These are phyloP conservation scores for Aegithalos caudatus DNA, from an alignment of 2,113 vertebrate species.

Conservation along the genomic window DNA sequence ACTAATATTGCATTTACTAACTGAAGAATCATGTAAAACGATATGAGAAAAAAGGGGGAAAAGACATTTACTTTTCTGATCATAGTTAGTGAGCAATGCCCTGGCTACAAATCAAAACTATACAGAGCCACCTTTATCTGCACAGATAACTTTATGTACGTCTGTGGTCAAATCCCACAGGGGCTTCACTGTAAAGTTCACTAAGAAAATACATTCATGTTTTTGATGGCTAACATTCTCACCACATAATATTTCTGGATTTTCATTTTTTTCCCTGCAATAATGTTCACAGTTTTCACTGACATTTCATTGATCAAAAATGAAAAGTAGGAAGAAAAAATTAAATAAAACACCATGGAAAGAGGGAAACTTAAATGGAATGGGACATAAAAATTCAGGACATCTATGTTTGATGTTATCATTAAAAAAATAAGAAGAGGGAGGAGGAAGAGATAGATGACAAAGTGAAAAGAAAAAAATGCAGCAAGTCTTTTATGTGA, in stretches of 20 bases:
- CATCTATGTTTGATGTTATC: slow-evolving; percentile 37
- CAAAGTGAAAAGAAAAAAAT: slow-evolving; percentile 64
- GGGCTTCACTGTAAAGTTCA: slow-evolving; percentile 31
- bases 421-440: slow-evolving; percentile 25
- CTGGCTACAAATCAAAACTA: slow-evolving; percentile 9
- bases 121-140: slow-evolving; percentile 13
- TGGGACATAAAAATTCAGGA: slow-evolving; percentile 55
- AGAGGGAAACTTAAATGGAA: not conserved
- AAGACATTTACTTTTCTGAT: not conserved
- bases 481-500: slow-evolving; percentile 75
- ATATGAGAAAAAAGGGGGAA: not conserved
- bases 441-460: slow-evolving; percentile 40
- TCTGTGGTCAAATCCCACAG: slow-evolving; percentile 30
- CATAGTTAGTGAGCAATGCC: not conserved
- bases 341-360: not conserved
- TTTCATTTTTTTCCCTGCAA: not conserved
- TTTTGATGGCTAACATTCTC: not conserved
- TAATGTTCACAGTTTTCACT: not conserved
- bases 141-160: not conserved
- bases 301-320: not conserved
- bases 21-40: not conserved
- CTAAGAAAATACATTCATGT: not conserved
- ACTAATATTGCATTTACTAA: not conserved
- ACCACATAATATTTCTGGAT: not conserved
- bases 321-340: not conserved